Evolutionary conservation across 1,140 invertebrate genomes (phyloP), one percentile per base, ranked within the genome.

Genomic region (Heliconius eleuchia): DNA sequence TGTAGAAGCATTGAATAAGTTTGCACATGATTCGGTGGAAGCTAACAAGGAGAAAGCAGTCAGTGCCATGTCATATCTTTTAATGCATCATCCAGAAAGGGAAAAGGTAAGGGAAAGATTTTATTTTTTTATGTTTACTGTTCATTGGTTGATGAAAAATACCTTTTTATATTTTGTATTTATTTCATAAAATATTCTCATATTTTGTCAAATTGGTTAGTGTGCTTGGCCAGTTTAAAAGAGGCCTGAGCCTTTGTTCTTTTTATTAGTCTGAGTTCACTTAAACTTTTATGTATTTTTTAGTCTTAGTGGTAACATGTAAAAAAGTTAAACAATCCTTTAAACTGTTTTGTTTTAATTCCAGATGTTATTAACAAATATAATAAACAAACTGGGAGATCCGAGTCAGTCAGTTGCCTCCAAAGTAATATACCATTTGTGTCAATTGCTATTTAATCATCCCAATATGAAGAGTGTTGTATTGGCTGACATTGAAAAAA

Each of bases 381-480:
- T 99, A 37, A 97, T 99, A 0, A 99, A 99, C 88, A 99, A 99
- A 95, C 95, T 99, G 19, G 99, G 99, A 60, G 99, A 99, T 95
- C 98, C 99, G 2, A 96, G 96, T 1, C 96, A 97, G 79, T 97
- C 98, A 92, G 96, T 99, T 1, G 98, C 97, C 1, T 97, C 98
- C 0, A 98, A 98, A 94, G 96, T 97, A 0, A 96, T 98, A 55
- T 97, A 98, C 93, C 97, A 98, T 84, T 94, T 99, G n/a, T 97
- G 96, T 66, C 97, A 98, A 87, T 90, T 99, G 2, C 94, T 99
- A n/a, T 95, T 96, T 71, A 96, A 97, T 81, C 98, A 99, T 95
- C 97, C 98, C 0, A 98, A 98, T 78, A 99, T 99, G 98, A 99
- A 99, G 92, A 89, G 94, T 1, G 96, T 99, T 2, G 97, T 99